Evolutionary conservation across 2,113 vertebrate species (phyloP), one percentile per base, ranked within the genome.

Genomic region (Podocnemis expansa): DNA sequence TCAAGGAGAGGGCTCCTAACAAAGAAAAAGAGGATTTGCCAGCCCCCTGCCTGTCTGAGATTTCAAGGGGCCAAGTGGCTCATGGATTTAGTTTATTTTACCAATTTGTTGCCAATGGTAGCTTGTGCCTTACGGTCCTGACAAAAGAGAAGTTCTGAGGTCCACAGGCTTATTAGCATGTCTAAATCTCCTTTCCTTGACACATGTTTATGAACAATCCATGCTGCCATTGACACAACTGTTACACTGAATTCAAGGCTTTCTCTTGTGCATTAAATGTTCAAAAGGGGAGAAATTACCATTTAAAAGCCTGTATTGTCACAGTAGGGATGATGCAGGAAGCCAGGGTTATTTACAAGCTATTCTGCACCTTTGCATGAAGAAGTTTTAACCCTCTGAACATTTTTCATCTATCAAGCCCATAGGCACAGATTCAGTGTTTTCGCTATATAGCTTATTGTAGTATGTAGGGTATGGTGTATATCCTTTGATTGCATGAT

Each of bases 231-330:
- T 90, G 81, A 63, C 58, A 75, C 45, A 79, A 54, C 21, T 2
- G 80, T 43, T 60, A 49, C 67, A 5, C 67, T 67, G 85, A 88
- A 95, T 94, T 85, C 87, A 60, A 86, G 89, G 51, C 41, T 87
- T 96, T 93, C 49, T 67, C 88, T 45, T 58, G 47, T 80, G 52
- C 78, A 63, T 82, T 87, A 94, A 84, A 91, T 90, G 76, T 34
- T 85, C 52, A 91, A 94, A 93, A 49, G 22, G 76, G 29, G 52
- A 89, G 60, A 90, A 95, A 98, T 96, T 94, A 95, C 83, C 94
- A 96, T 97, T 92, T 93, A 84, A 95, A 96, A 97, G 95, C 49
- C 45, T 73, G 89, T 85, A 87, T 86, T 8, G 21, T 81, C 88
- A 95, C 95, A 87, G 79, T 81, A 85, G 78, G 87, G 55, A 83